A percentile compares a stretch with the other conserved stretches of the same genome.
Conservation (phyloP, 1,140 invertebrate species). For the Nephila pilipes region DNA sequence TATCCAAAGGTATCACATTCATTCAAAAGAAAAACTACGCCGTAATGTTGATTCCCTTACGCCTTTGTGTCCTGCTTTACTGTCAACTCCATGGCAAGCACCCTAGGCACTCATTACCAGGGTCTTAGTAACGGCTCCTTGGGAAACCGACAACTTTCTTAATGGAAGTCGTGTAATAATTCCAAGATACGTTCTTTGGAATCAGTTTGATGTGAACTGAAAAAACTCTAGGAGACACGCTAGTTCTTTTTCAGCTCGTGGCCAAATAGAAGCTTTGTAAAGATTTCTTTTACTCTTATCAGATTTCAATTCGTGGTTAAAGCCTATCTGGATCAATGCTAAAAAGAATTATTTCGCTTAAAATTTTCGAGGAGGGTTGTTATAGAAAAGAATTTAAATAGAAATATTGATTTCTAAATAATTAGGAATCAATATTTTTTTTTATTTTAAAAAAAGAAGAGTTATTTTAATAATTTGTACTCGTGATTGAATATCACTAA, state of each 20-base stretch:
- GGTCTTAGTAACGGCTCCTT: not conserved
- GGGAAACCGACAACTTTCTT: constrained; percentile 4
- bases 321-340: not conserved
- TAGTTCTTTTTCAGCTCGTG: not conserved
- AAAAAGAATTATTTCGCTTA: not conserved
- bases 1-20: too few relatives aligned
- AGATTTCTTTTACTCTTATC: constrained; percentile 14
- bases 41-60: too few relatives aligned
- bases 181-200: constrained; percentile 20
- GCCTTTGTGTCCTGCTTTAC: too few relatives aligned
- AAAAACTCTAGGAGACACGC: constrained; percentile 17
- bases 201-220: constrained; percentile 3
- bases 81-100: not conserved
- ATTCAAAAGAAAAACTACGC: too few relatives aligned
- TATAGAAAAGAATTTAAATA: too few relatives aligned
- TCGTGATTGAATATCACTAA: too few relatives aligned
- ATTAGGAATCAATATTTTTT: too few relatives aligned
- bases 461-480: too few relatives aligned
- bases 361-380: too few relatives aligned
- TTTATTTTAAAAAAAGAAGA: too few relatives aligned
- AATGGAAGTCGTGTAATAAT: constrained; percentile 30
- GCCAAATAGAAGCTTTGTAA: not conserved
- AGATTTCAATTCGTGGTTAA: not conserved
- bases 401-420: too few relatives aligned
- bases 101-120: not conserved